Evolutionary conservation across 2,888 invertebrate genomes (phyloP).

Genomic region (Heteromurus nitidus): DNA sequence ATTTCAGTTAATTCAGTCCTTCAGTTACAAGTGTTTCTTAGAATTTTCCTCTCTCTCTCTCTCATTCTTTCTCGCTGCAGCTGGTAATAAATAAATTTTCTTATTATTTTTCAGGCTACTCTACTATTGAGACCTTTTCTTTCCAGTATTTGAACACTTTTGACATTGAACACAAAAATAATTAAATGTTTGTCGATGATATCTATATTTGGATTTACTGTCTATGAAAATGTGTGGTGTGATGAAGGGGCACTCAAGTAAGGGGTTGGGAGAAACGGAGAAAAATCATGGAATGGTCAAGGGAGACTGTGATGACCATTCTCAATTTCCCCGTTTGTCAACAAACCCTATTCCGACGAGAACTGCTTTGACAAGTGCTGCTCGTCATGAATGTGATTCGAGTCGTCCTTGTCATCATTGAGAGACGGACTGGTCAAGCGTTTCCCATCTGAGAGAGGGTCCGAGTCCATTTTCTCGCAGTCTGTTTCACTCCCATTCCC

Average conservation of each 20-base stretch:
- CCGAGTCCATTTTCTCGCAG: conserved; percentile 72
- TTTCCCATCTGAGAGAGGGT: conserved; percentile 68
- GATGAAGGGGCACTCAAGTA: too few species aligned
- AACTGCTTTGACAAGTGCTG: conserved; percentile 53
- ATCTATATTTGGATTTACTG: background rate
- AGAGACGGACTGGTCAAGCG: conserved; percentile 58
- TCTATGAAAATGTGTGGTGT: too few species aligned
- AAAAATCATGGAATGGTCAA: conserved; percentile 42
- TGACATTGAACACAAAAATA: conserved; percentile 50
- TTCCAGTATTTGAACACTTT: conserved; percentile 50
- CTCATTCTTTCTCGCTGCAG: background rate
- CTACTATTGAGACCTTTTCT: conserved; percentile 58
- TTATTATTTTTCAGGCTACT: conserved; percentile 42
- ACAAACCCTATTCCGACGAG: conserved; percentile 57
- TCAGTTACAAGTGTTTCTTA: conserved; percentile 58
- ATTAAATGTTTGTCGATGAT: background rate
- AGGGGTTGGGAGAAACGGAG: too few species aligned
- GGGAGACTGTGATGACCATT: conserved; percentile 29
- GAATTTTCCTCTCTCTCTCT: background rate
- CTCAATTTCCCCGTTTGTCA: conserved; percentile 55
- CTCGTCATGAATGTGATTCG: conserved; percentile 65
- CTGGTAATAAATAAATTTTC: conserved; percentile 41
- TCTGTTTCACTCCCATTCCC: conserved; percentile 69
- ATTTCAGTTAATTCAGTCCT: conserved; percentile 57
- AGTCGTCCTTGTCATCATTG: conserved; percentile 70